Percentiles rank a stretch among this genome's conserved stretches.
Conservation (phyloP, 1,140 invertebrate species). For the Camponotus vicinus region DNA sequence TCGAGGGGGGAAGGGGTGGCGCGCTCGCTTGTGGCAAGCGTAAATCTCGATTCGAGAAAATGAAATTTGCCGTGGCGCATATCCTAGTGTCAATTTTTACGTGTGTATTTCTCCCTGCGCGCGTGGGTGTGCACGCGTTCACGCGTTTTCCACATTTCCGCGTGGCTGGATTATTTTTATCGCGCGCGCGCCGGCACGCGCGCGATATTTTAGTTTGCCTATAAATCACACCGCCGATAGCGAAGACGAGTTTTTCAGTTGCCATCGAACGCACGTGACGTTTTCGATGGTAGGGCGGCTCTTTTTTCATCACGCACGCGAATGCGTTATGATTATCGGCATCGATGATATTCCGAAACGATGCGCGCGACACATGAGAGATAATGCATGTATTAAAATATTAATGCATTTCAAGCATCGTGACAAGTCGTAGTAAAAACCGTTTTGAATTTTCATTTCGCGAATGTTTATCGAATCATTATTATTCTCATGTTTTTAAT, state of each 20-base stretch:
- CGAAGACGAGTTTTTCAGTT: conserved; percentile 50
- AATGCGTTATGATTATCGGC: conserved; percentile 33
- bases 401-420: conserved; percentile 17
- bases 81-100: conserved; percentile 39
- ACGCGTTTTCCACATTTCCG: conserved; percentile 33
- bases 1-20: conserved; percentile 17
- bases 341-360: neutral
- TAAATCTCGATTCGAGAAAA: conserved; percentile 44
- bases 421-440: neutral
- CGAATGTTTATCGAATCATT: neutral
- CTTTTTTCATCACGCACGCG: conserved; percentile 1
- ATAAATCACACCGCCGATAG: conserved; percentile 43
- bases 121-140: neutral
- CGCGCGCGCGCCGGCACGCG: conserved; percentile 31
- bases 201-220: conserved; percentile 52
- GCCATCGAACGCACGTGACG: conserved; percentile 35
- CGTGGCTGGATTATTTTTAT: conserved; percentile 58
- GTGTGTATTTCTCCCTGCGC: neutral
- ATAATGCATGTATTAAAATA: conserved; percentile 3
- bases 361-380: neutral
- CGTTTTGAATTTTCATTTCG: neutral
- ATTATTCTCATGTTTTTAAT: neutral
- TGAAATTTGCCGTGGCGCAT: conserved; percentile 41
- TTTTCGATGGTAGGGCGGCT: conserved; percentile 33
- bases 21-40: conserved; percentile 47